Percentiles rank a stretch among this genome's conserved stretches.
These are phyloP conservation scores for Smutsia temminckii DNA, from an alignment of 2,797 vertebrate genomes.

Conservation along the genomic window DNA sequence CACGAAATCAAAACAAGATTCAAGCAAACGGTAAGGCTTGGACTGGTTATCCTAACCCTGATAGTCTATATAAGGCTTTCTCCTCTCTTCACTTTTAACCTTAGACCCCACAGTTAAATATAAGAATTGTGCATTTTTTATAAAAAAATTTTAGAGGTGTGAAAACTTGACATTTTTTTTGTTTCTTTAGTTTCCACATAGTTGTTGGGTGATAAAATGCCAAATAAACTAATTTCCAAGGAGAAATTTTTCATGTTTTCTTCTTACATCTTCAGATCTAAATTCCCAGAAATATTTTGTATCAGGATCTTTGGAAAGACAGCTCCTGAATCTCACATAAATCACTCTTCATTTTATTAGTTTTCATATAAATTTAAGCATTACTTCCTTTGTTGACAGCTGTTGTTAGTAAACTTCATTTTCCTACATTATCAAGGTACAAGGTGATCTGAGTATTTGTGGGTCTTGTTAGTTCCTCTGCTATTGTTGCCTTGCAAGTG, in stretches of 20 bases:
- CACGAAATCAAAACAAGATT: neutral
- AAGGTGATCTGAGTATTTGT: neutral
- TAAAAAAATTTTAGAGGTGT: conserved; percentile 27
- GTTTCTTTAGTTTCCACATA: neutral
- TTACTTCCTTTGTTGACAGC: neutral
- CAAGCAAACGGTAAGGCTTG: neutral
- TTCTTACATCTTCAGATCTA: neutral
- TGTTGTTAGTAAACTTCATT: neutral
- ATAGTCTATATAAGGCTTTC: neutral
- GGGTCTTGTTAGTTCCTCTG: neutral
- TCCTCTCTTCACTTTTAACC: neutral
- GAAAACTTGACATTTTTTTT: neutral
- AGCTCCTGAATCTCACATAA: neutral
- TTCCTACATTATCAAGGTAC: neutral
- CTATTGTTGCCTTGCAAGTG: neutral
- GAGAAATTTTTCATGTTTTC: neutral
- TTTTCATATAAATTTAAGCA: neutral
- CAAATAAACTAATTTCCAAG: conserved; percentile 3
- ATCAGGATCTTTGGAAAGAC: neutral
- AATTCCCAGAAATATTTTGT: conserved; percentile 1
- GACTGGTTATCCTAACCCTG: neutral
- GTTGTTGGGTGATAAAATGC: neutral
- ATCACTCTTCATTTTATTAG: neutral
- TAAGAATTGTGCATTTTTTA: neutral
- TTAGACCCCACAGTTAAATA: neutral